Percentiles rank a stretch among this genome's conserved stretches.
Evolutionary conservation across 2,888 invertebrate species (phyloP).

Genomic region (Drosophila meridionalis): DNA sequence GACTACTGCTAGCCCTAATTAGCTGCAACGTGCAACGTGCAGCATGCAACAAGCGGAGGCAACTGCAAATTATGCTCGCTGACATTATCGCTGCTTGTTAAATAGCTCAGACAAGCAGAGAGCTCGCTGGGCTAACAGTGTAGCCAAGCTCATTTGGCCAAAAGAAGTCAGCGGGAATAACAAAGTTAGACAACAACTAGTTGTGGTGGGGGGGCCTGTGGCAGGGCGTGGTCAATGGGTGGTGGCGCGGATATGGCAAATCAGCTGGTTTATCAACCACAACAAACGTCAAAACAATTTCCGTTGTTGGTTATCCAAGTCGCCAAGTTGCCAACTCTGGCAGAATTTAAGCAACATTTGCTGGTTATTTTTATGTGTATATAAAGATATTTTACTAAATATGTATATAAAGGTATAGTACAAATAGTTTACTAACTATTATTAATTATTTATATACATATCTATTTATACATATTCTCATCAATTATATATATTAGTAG

Average conservation of each 20-base stretch:
- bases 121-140: background rate
- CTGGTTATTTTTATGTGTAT: background rate
- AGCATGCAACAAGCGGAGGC: constrained; percentile 31
- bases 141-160: constrained; percentile 42
- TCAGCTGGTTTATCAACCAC: constrained; percentile 60
- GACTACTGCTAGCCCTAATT: background rate
- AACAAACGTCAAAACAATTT: constrained; percentile 67
- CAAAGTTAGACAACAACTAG: constrained; percentile 20
- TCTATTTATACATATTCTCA: too few species aligned
- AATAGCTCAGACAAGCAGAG: background rate
- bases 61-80: constrained; percentile 34
- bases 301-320: constrained; percentile 38
- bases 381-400: background rate
- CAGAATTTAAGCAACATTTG: background rate
- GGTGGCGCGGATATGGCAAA: constrained; percentile 34
- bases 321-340: background rate
- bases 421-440: too few species aligned
- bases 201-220: background rate
- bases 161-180: constrained; percentile 20
- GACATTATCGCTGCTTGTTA: constrained; percentile 16
- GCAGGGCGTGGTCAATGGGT: background rate
- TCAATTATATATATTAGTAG: too few species aligned
- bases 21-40: constrained; percentile 21
- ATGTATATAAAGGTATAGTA: too few species aligned
- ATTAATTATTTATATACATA: too few species aligned